phyloP scores from a whole-genome alignment of 1,140 invertebrate species.

The Drosophila malerkotliana region DNA sequence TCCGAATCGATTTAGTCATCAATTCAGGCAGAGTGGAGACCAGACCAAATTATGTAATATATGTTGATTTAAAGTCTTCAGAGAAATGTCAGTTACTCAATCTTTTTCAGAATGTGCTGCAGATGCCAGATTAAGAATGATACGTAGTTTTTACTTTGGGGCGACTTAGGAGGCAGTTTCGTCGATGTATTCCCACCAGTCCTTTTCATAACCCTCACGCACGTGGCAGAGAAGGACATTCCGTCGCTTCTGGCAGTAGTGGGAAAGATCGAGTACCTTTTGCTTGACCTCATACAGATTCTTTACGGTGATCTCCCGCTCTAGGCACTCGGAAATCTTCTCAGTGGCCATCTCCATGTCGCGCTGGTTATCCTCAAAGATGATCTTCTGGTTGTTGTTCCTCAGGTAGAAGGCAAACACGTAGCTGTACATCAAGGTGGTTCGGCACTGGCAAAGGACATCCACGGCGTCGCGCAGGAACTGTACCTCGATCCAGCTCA shows the following conservation, averaged over 20 bases:
- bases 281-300: constrained; percentile 99
- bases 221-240: constrained; percentile 98
- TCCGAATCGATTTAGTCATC: constrained; percentile 3
- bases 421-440: constrained; percentile 99
- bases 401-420: constrained; percentile 99
- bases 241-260: constrained; percentile 98
- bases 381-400: constrained; percentile 99
- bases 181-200: constrained; percentile 97
- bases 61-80: constrained; percentile 53
- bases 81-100: constrained; percentile 24
- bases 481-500: constrained; percentile 99
- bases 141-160: background rate
- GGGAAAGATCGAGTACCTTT: constrained; percentile 96
- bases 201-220: constrained; percentile 98
- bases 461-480: constrained; percentile 98
- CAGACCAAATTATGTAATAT: constrained; percentile 29
- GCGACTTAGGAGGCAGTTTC: constrained; percentile 3
- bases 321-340: constrained; percentile 97
- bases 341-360: constrained; percentile 99
- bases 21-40: constrained; percentile 25
- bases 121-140: too few relatives aligned
- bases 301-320: constrained; percentile 98
- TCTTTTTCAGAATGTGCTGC: background rate
- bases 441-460: constrained; percentile 97
- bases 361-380: constrained; percentile 99